Evolutionary conservation across 2,113 vertebrate species (phyloP).

Genomic region (Paradoxurus hermaphroditus): DNA sequence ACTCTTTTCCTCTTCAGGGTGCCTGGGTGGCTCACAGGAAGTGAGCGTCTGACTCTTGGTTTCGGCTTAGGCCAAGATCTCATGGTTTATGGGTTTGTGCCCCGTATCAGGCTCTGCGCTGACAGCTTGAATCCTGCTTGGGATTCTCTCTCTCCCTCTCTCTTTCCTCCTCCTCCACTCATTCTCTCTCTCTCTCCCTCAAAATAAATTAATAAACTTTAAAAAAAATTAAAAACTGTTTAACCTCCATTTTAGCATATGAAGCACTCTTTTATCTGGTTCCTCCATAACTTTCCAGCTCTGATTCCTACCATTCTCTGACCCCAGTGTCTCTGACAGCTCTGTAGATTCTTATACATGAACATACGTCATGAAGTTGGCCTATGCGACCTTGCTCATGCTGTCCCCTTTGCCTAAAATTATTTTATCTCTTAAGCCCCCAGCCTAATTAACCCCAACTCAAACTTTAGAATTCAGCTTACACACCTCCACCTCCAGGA

Average conservation of each 20-base stretch:
- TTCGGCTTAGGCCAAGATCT: no score
- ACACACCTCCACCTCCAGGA: neutral
- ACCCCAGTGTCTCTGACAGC: neutral
- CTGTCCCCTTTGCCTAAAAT: neutral
- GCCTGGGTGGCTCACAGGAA: no score
- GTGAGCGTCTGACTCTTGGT: no score
- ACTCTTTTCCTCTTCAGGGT: neutral
- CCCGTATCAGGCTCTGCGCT: no score
- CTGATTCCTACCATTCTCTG: neutral
- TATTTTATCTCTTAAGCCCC: neutral
- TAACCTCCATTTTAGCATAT: neutral
- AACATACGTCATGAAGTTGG: neutral
- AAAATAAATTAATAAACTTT: no score
- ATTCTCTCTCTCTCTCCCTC: no score
- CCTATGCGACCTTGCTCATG: neutral
- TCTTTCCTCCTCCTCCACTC: no score
- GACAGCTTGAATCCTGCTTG: no score
- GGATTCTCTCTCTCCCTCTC: no score
- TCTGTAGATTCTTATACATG: neutral
- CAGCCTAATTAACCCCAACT: neutral
- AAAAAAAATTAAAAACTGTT: neutral
- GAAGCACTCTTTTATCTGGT: neutral
- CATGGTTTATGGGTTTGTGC: no score
- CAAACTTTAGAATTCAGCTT: neutral
- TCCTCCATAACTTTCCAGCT: neutral